Evolutionary conservation across 2,797 vertebrate genomes (phyloP), one percentile per base, ranked within the genome.

Genomic region (Ataeniobius toweri): DNA sequence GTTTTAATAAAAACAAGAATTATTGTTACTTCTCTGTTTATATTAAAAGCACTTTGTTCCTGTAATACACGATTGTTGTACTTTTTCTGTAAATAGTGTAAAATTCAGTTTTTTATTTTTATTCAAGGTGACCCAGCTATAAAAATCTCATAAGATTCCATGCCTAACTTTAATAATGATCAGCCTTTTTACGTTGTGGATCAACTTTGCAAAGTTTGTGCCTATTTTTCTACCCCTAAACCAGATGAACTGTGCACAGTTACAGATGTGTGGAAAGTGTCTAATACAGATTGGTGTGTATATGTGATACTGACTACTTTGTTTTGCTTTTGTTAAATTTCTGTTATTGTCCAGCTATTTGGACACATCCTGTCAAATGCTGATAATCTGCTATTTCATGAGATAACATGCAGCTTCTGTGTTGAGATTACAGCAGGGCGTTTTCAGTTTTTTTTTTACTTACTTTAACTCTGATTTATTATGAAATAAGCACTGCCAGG

Each of bases 371-470:
- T 84, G 85, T 84, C 50, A 55, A 75, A 83, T 6, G 48, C 50
- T 76, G 53, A 78, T 89, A 84, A 88, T 90, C 87, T 88, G 71
- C 72, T 75, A 79, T 78, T 89, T 79, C 50, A 51, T 55, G 41
- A 50, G 85, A 83, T 86, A 81, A 90, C 41, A 83, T 74, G 41
- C 41, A 69, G 56, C 31, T 13, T 84, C 78, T 85, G 76, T 61
- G 73, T 82, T 67, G 68, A 77, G 61, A 86, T 84, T 74, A 76
- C 72, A 24, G 65, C 53, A 13, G 69, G 63, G 5, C 53, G n/a
- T 69, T 79, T 79, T 65, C 71, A 71, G 59, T 53, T 86, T 79
- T 82, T 89, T 89, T 71, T 46, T 69, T 69, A 3, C 12, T 69
- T 69, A 44, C 22, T 46, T n/a, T 46, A 46, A 26, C 67, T 69